A percentile compares a stretch with the other conserved stretches of the same genome.
phyloP scores from a whole-genome alignment of 2,797 vertebrate genomes.

The Lagodon rhomboides region DNA sequence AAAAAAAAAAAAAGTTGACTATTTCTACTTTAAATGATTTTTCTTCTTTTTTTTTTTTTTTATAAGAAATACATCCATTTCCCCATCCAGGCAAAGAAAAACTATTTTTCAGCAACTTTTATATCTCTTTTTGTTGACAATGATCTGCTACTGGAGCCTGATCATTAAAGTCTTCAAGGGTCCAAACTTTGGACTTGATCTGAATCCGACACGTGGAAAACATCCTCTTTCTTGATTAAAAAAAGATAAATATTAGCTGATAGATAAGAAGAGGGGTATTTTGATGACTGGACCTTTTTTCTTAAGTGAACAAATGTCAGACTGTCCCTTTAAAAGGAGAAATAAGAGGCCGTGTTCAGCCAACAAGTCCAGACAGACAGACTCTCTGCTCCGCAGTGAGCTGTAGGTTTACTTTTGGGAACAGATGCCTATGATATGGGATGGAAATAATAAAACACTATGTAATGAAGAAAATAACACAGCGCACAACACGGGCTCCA shows the following conservation, averaged over 20 bases:
- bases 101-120: no score
- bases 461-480: slow-evolving; percentile 56
- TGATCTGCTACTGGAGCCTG: background rate
- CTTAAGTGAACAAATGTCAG: background rate
- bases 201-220: background rate
- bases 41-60: no score
- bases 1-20: no score
- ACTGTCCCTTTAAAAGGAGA: background rate
- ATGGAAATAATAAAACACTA: slow-evolving; percentile 57
- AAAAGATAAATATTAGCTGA: background rate
- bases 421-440: slow-evolving; percentile 20
- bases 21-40: no score
- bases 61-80: no score
- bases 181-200: background rate
- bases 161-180: background rate
- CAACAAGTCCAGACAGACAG: slow-evolving; percentile 7
- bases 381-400: background rate
- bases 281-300: no score
- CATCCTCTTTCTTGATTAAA: background rate
- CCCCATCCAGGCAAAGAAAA: no score
- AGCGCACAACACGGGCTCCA: background rate
- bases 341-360: background rate
- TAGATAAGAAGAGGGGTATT: background rate
- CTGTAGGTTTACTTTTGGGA: slow-evolving; percentile 24
- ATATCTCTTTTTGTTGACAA: no score